Evolutionary conservation across 2,113 vertebrate genomes (phyloP), one percentile per base, ranked within the genome.

Genomic region (Climacteris rufus): DNA sequence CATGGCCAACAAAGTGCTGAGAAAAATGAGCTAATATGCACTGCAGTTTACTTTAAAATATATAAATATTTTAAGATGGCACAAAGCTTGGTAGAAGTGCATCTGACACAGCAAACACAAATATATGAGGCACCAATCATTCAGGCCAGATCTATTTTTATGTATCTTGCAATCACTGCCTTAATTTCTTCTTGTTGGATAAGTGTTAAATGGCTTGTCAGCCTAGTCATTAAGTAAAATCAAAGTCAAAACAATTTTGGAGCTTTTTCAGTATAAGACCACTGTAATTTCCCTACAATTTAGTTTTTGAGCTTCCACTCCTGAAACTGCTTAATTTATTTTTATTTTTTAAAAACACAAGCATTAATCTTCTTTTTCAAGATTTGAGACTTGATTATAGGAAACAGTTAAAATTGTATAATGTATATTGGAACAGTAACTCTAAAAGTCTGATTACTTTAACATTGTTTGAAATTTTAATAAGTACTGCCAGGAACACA

Each of bases 41-140:
- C 4, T 78, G 93, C 61, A 66, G 52, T 44, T 90, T 79, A 82
- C 53, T 91, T 94, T 85, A 93, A 96, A 96, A 61, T 40, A 66
- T 11, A 84, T 5, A 66, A 37, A 30, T 63, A 83, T 78, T 57
- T 94, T 85, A 27, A 88, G 89, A 93, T 96, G 95, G 95, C 97
- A 98, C 92, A 89, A 76, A 66, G 59, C 76, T 87, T 54, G 94
- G 94, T 96, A 92, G 71, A 95, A 69, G 50, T 96, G 96, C 89
- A 95, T 88, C 87, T 77, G 91, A 95, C 95, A 94, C 96, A 98
- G 97, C 97, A 98, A 97, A 96, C 83, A 93, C 84, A 92, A 95
- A 96, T 93, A 91, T 49, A 79, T 94, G 97, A 98, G 97, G 97
- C 97, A 97, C 92, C 92, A 87, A 90, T 94, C 49, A 87, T 63